Base-by-base conservation (phyloP, 2,797 vertebrate species). In the Atherinosoma microstoma region DNA sequence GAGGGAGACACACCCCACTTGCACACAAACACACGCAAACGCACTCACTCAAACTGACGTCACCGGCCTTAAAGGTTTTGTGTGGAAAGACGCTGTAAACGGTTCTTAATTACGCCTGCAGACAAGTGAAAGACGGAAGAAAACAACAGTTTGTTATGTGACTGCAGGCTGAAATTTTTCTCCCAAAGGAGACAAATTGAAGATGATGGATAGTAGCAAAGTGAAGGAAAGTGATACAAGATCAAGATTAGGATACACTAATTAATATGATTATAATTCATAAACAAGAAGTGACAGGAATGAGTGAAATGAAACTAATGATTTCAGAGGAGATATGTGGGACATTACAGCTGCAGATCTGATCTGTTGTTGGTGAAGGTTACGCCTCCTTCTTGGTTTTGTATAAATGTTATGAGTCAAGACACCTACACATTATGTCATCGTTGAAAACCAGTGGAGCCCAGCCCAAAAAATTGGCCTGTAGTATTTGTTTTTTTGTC, bases 1-100 rank as follows among this genome's bases (percentile, higher is more conserved):
- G 57, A 76, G 87, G 88, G 88, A 84, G 84, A 64, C 84, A 74
- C 84, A 82, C 58, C 76, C 78, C 75, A 78, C 66, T 62, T 51
- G 70, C 73, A 78, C 83, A 82, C 75, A 77, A 67, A 56, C 73
- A 70, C 73, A 76, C 83, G 78, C 75, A 75, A 65, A 56, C 70
- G 10, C 27, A 24, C 49, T 24, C n/a, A 68, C 61, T 35, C 49
- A 38, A 65, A 8, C 73, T 66, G 78, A 84, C 77, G 73, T 87
- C 80, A 84, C 54, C 3, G n/a, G 62, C 65, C 78, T 65, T 60
- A 67, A 71, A 79, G 58, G 38, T 78, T 84, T 73, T 61, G 56
- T 79, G 51, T 70, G 75, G 79, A 81, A 79, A 82, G 67, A 78
- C 84, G 64, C 79, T 11, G 61, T 83, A 84, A 89, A 82, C 42